These are phyloP conservation scores for Syrista parreyssii DNA, from an alignment of 2,888 invertebrate species.

Conservation along the genomic window DNA sequence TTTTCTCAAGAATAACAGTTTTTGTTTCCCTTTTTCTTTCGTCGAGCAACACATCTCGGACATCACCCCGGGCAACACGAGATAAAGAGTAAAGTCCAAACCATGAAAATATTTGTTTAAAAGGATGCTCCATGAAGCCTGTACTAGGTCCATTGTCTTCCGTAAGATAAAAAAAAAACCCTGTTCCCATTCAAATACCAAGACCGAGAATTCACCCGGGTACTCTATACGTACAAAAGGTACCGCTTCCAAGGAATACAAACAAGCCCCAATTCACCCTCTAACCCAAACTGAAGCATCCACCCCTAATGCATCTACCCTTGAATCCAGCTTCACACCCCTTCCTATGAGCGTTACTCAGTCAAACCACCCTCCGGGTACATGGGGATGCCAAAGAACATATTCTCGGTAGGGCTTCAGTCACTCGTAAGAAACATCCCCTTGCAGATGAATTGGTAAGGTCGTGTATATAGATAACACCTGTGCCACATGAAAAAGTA, in stretches of 20 bases:
- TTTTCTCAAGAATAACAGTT: background rate
- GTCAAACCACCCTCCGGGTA: background rate
- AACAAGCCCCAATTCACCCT: background rate
- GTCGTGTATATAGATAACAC: background rate
- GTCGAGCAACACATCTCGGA: no score
- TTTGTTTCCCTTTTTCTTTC: no score
- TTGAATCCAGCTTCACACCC: background rate
- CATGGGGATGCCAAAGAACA: background rate
- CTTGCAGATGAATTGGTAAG: background rate
- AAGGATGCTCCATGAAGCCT: background rate
- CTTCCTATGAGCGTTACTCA: background rate
- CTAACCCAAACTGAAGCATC: background rate
- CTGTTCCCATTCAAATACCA: background rate
- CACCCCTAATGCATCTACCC: background rate
- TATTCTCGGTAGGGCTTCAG: background rate
- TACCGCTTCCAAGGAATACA: background rate
- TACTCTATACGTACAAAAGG: background rate
- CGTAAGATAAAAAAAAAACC: background rate
- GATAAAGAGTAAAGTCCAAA: background rate
- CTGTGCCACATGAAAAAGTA: background rate
- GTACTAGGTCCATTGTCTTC: background rate
- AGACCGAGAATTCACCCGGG: background rate
- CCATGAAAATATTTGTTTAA: background rate
- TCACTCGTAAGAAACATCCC: background rate
- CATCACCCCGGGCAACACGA: no score